Percentiles rank a stretch among this genome's conserved stretches.
Evolutionary conservation across 2,888 invertebrate genomes (phyloP).

Genomic region (Anticlea derivata): DNA sequence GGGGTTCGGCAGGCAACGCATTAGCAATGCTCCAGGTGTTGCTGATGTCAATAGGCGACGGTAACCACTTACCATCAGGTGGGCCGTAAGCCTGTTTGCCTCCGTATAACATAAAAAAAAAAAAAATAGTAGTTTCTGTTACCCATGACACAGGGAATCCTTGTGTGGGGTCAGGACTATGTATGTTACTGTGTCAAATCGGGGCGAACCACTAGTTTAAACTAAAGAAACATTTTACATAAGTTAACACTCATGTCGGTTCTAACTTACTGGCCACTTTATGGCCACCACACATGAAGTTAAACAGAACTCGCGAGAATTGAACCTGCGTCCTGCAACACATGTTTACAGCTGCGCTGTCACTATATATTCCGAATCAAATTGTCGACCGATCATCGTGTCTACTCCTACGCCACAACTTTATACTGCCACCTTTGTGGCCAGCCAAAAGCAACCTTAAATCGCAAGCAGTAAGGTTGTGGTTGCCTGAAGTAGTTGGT

Average conservation of each 20-base stretch:
- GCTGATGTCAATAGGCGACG: too few relatives aligned
- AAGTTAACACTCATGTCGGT: slow-evolving; percentile 40
- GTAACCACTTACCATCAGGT: too few relatives aligned
- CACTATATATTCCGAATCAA: slow-evolving; percentile 76
- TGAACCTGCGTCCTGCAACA: slow-evolving; percentile 51
- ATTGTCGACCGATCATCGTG: slow-evolving; percentile 77
- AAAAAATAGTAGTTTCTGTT: too few relatives aligned
- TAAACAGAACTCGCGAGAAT: slow-evolving; percentile 62
- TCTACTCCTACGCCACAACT: slow-evolving; percentile 64
- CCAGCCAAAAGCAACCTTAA: slow-evolving; percentile 44
- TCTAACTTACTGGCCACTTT: slow-evolving; percentile 49
- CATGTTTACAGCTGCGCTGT: slow-evolving; percentile 69
- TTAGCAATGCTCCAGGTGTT: too few relatives aligned
- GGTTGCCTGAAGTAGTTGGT: slow-evolving; percentile 29
- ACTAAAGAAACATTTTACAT: slow-evolving; percentile 2
- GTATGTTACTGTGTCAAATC: too few relatives aligned
- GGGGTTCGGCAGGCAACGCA: too few relatives aligned
- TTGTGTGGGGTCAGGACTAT: too few relatives aligned
- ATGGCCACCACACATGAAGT: slow-evolving; percentile 56
- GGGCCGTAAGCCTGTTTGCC: too few relatives aligned
- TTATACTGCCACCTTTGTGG: slow-evolving; percentile 14
- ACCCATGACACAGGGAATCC: too few relatives aligned
- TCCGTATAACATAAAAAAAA: too few relatives aligned
- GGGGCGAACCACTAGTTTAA: not conserved
- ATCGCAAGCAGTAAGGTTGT: slow-evolving; percentile 16